phyloP scores from a whole-genome alignment of 2,888 invertebrate genomes.

The Erynnis tages region DNA sequence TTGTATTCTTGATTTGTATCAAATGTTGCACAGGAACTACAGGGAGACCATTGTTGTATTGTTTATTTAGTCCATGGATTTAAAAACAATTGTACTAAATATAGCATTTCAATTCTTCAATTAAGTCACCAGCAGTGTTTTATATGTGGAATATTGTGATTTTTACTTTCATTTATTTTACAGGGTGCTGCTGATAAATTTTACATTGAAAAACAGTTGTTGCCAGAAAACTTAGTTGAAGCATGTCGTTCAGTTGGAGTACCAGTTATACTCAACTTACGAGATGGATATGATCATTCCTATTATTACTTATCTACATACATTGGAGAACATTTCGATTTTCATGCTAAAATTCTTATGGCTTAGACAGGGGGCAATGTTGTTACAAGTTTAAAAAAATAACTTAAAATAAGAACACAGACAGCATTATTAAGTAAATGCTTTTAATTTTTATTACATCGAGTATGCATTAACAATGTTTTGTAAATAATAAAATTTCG shows the following conservation, averaged over 20 bases:
- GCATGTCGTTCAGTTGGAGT: conserved; percentile 87
- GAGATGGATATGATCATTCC: conserved; percentile 96
- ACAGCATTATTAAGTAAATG: conserved; percentile 5
- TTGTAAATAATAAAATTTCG: conserved; percentile 26
- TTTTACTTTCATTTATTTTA: too few relatives aligned
- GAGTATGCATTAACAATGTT: conserved; percentile 42
- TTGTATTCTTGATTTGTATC: too few relatives aligned
- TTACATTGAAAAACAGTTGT: conserved; percentile 86
- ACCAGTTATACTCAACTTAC: conserved; percentile 85
- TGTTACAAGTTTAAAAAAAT: conserved; percentile 19
- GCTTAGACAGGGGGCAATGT: too few relatives aligned
- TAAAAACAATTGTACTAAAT: too few relatives aligned
- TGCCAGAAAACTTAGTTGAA: conserved; percentile 90
- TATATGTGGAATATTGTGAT: too few relatives aligned
- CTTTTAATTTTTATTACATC: conserved; percentile 18
- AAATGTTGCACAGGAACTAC: too few relatives aligned
- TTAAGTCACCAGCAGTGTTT: too few relatives aligned
- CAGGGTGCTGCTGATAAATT: conserved; percentile 93
- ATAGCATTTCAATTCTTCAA: too few relatives aligned
- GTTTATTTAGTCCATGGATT: too few relatives aligned
- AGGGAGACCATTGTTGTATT: too few relatives aligned
- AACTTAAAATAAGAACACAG: not conserved
- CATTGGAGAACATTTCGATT: conserved; percentile 94
- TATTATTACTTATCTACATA: conserved; percentile 96
- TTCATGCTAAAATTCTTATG: conserved; percentile 91